Conservation (phyloP, 2,797 vertebrate genomes). For the Protosalanx chinensis region DNA sequence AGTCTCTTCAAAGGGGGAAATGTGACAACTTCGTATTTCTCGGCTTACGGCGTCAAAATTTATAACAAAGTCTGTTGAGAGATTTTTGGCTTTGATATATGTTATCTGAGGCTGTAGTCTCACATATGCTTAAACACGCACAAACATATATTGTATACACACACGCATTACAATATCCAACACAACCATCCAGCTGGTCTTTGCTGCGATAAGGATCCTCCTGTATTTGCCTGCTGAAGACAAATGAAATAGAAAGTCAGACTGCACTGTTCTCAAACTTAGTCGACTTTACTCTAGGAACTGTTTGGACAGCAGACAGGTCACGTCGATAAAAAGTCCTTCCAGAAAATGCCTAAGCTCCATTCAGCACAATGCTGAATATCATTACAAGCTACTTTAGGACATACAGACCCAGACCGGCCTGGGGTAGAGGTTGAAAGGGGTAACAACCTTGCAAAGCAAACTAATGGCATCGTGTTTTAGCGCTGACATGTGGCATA, state of each 20-base stretch:
- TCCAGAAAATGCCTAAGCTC: too few species aligned
- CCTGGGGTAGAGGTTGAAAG: conserved; percentile 22
- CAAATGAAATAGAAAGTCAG: conserved; percentile 26
- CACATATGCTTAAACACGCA: not conserved
- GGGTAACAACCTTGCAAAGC: conserved; percentile 36
- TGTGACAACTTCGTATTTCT: not conserved
- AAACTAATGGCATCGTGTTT: conserved; percentile 44
- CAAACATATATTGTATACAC: conserved; percentile 3
- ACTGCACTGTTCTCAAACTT: too few species aligned
- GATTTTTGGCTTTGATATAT: not conserved
- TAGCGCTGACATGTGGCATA: conserved; percentile 9
- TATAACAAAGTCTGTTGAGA: not conserved
- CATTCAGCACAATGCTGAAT: too few species aligned
- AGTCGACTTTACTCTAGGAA: too few species aligned
- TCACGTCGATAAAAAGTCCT: too few species aligned
- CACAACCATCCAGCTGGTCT: conserved; percentile 29
- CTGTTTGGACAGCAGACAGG: too few species aligned
- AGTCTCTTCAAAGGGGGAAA: not conserved
- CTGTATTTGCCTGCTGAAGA: conserved; percentile 46
- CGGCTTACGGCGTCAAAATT: not conserved
- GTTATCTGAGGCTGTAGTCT: not conserved
- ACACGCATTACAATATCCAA: not conserved
- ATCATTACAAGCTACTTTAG: not conserved
- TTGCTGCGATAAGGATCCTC: conserved; percentile 53
- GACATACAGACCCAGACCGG: conserved; percentile 9